Conservation (phyloP, 2,113 vertebrate species). For the Ceratotherium simum region DNA sequence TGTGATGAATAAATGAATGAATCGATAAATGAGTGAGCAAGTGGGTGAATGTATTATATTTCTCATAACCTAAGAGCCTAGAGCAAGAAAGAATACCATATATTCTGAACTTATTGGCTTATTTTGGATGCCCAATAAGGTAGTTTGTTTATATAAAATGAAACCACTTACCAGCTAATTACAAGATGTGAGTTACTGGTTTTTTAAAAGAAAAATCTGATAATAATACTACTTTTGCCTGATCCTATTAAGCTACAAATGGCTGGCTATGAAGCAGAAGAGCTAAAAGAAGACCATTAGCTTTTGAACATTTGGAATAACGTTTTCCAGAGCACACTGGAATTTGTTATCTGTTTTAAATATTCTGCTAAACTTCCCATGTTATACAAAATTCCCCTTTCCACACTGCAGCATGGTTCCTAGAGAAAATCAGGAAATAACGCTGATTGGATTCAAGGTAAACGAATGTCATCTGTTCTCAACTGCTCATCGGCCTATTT, state of each 20-base stretch:
- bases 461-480: not conserved
- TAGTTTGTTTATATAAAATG: not conserved
- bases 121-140: not conserved
- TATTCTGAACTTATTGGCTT: not conserved
- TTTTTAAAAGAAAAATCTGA: not conserved
- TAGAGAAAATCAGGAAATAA: not conserved
- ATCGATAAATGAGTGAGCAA: not conserved
- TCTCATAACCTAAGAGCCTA: not conserved
- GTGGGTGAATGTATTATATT: not conserved
- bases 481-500: not conserved
- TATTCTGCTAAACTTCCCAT: not conserved
- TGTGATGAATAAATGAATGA: not conserved
- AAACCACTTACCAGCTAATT: slow-evolving; percentile 12
- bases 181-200: not conserved
- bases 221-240: not conserved
- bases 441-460: not conserved
- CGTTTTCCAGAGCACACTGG: not conserved
- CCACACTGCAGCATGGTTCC: not conserved
- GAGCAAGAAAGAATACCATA: not conserved
- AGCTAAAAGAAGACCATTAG: not conserved
- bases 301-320: not conserved
- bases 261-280: not conserved
- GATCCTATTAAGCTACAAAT: not conserved
- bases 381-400: not conserved
- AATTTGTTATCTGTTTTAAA: not conserved